phyloP scores from a whole-genome alignment of 2,888 invertebrate species.

The Leptinotarsa rubiginosa region DNA sequence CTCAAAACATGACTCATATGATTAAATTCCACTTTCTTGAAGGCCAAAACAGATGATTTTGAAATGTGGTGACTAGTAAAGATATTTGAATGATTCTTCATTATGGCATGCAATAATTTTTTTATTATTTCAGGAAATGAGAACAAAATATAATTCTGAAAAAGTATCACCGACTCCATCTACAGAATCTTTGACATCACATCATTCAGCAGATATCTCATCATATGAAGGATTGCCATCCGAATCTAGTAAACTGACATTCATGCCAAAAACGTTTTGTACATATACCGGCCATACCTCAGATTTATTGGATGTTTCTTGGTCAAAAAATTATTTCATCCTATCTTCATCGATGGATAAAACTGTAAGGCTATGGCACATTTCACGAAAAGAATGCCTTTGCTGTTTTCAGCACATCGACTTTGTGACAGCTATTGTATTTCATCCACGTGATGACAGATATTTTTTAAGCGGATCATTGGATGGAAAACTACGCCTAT shows the following conservation, averaged over 20 bases:
- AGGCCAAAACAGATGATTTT: too few relatives aligned
- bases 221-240: constrained; percentile 72
- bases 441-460: constrained; percentile 92
- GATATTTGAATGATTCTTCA: too few relatives aligned
- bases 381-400: constrained; percentile 95
- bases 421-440: constrained; percentile 98
- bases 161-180: constrained; percentile 94
- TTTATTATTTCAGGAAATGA: constrained; percentile 78
- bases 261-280: constrained; percentile 92
- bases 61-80: too few relatives aligned
- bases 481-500: constrained; percentile 97
- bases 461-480: constrained; percentile 97
- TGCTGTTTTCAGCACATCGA: constrained; percentile 99
- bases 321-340: constrained; percentile 99
- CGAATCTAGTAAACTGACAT: constrained; percentile 74
- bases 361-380: constrained; percentile 97
- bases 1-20: too few relatives aligned
- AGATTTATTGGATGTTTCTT: constrained; percentile 95
- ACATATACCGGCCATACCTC: constrained; percentile 95
- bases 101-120: too few relatives aligned
- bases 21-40: too few relatives aligned
- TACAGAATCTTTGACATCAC: constrained; percentile 89
- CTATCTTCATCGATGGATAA: constrained; percentile 99
- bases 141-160: constrained; percentile 93
- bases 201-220: constrained; percentile 75